Evolutionary conservation across 2,797 vertebrate species (phyloP), one percentile per base, ranked within the genome.

Genomic region (Epinephelus coioides): DNA sequence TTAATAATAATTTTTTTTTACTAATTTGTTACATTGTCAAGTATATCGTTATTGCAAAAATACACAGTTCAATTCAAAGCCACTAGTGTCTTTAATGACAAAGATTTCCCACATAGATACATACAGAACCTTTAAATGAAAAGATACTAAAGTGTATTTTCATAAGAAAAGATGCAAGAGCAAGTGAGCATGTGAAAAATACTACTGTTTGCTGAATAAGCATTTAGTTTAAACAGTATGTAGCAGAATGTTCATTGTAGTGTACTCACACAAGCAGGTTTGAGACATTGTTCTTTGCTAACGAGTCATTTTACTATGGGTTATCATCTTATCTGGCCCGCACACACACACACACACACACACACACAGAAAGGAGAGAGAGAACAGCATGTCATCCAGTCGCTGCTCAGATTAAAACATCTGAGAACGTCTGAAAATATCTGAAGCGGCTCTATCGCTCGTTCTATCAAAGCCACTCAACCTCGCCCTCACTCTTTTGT

Each of bases 361-460:
- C 69, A 69, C 55, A 60, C 66, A 70, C 56, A 2, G 34, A 8
- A 8, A 34, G 34, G 34, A 34, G 34, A 34, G 34, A 34, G 34
- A 43, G 2, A 56, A 44, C 61, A 69, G 80, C 76, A 38, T 68
- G 69, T 83, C 67, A 71, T 76, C 38, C 68, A 81, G 81, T 19
- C 27, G 12, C 67, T 38, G 61, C 56, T 80, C 73, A 73, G 78
- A 87, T 76, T 78, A 78, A 82, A 88, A 81, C 75, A 79, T 83
- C 86, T 69, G 53, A 82, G 34, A 53, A 59, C 3, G 5, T 34
- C 56, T 69, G 68, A 72, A 51, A 68, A 62, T 59, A 73, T 84
- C 71, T 73, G 63, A 77, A 68, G 69, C 44, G 25, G 23, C 70
- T 74, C 44, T 51, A 72, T 79, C 46, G 0, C 59, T 70, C 47